Base-by-base conservation (phyloP, 1,140 invertebrate genomes). In the Scaptomyza graminum region DNA sequence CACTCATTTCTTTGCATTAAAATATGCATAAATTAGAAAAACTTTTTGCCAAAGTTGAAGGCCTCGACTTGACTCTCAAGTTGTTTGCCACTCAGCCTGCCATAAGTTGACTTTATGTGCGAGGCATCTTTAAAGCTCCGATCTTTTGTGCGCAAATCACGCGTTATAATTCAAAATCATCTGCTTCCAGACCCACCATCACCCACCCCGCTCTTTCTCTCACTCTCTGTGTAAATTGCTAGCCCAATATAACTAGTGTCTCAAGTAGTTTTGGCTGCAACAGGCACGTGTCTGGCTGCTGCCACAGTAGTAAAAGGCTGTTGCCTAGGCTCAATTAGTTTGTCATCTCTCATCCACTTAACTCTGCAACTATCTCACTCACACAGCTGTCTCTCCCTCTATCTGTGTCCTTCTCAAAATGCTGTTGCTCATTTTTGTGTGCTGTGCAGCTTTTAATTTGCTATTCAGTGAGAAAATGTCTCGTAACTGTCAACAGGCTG, bases 401-500 rank as follows among this genome's bases (percentile, higher is more conserved):
- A 22, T 22, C 18, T 22, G 18, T 22, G 18, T 22, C 18, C 18
- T 9, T 43, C 41, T 41, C n/a, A 59, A 67, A 57, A 54, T 76
- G 69, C 57, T 67, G 54, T 63, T 76, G 69, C 63, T 59, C 74
- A 76, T 62, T 76, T 67, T 67, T 76, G 41, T 22, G 18, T 22
- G 18, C 18, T 55, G 56, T 68, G 70, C 70, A 73, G 66, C 60
- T 76, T 75, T 73, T 52, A 65, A 76, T 72, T 72, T 76, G 60
- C 25, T 28, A 76, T 72, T 76, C 69, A 61, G 62, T 47, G 31
- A 6, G 37, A 50, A 72, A 72, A 73, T 68, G 63, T 76, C 74
- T 76, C 61, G 71, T 74, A 77, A 77, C 74, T 77, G 74, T 74
- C 74, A 74, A 70, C 71, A 43, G 16, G 56, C 55, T 43, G n/a